Evolutionary conservation across 2,888 invertebrate genomes (phyloP).

Genomic region (Antheraea yamamai): DNA sequence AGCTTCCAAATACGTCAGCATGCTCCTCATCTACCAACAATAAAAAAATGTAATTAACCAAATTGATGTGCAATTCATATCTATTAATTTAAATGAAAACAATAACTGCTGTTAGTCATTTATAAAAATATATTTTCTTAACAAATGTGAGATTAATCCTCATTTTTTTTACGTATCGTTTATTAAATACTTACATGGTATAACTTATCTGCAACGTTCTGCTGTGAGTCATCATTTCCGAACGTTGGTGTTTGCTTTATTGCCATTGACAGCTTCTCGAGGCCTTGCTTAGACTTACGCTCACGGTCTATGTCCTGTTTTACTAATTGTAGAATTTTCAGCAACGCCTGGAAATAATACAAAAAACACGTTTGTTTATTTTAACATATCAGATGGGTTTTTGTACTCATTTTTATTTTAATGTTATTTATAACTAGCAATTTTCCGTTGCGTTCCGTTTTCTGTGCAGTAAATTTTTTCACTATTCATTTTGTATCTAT

Average conservation of each 20-base stretch:
- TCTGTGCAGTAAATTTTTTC: no score
- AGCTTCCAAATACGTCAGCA: slow-evolving; percentile 95
- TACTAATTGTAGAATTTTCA: slow-evolving; percentile 92
- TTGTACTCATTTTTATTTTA: neutral
- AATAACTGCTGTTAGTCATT: neutral
- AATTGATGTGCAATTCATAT: neutral
- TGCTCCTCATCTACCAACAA: slow-evolving; percentile 90
- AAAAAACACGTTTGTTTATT: neutral
- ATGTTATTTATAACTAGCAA: neutral
- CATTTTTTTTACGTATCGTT: neutral
- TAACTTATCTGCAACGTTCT: slow-evolving; percentile 95
- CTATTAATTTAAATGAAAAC: neutral
- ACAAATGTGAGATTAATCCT: neutral
- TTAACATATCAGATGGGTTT: neutral
- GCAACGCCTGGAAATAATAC: slow-evolving; percentile 83
- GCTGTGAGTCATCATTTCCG: slow-evolving; percentile 93
- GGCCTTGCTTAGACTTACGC: slow-evolving; percentile 92
- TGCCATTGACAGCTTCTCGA: slow-evolving; percentile 94
- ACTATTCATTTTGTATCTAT: no score
- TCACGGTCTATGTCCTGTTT: slow-evolving; percentile 95
- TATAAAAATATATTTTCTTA: neutral
- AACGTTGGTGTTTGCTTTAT: slow-evolving; percentile 93
- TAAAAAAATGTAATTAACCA: neutral
- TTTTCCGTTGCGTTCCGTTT: no score
- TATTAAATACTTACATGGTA: slow-evolving; percentile 87